phyloP scores from a whole-genome alignment of 2,888 invertebrate genomes.

The Stenodera caucasica region DNA sequence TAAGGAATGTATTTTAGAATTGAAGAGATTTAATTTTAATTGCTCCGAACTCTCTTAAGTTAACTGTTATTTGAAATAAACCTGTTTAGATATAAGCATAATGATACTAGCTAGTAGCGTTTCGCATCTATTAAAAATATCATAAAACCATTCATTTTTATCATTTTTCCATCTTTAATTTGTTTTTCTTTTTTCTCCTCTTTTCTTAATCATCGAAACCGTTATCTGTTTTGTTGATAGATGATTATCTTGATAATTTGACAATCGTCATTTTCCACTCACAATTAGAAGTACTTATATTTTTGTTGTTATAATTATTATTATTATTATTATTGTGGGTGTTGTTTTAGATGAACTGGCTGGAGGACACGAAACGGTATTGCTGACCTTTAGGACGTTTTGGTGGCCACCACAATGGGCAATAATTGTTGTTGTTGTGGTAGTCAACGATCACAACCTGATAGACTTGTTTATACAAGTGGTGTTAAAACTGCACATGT shows the following conservation, averaged over 20 bases:
- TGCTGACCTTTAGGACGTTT: slow-evolving; percentile 24
- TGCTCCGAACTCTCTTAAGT: slow-evolving; percentile 31
- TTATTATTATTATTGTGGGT: slow-evolving; percentile 15
- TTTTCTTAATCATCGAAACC: background rate
- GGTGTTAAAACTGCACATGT: slow-evolving; percentile 26
- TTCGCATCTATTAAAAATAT: slow-evolving; percentile 7
- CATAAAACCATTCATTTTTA: slow-evolving; percentile 10
- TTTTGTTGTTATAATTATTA: background rate
- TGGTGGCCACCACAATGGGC: slow-evolving; percentile 64
- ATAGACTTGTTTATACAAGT: slow-evolving; percentile 20
- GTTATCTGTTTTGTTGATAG: background rate
- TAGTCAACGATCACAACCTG: slow-evolving; percentile 69
- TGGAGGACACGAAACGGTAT: slow-evolving; percentile 17
- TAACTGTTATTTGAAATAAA: slow-evolving; percentile 38
- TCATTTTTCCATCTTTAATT: background rate
- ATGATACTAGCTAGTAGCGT: slow-evolving; percentile 17
- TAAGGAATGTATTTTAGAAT: slow-evolving; percentile 20
- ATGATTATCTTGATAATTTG: background rate
- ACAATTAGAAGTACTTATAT: no score
- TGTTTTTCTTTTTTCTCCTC: background rate
- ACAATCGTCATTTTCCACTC: background rate
- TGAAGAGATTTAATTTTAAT: slow-evolving; percentile 36
- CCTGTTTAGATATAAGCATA: slow-evolving; percentile 30
- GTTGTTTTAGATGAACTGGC: slow-evolving; percentile 29
- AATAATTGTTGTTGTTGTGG: slow-evolving; percentile 85